These are phyloP conservation scores for Trialeurodes vaporariorum DNA, from an alignment of 1,140 invertebrate species.

Conservation along the genomic window DNA sequence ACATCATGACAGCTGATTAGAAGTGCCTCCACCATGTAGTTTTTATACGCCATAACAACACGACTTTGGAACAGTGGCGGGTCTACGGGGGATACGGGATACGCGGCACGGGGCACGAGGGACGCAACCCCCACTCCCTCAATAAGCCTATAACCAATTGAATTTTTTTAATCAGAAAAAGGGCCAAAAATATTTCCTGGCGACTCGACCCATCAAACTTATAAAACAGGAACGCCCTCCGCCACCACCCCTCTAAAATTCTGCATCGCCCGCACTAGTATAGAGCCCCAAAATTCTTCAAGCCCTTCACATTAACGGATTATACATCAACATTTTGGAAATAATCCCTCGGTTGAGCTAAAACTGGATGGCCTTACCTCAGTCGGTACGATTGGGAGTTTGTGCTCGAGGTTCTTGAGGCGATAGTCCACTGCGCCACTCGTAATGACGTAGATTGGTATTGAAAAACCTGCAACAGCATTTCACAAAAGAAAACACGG, in stretches of 20 bases:
- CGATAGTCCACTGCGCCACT: slow-evolving; percentile 70
- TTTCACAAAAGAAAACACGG: slow-evolving; percentile 17
- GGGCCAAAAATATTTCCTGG: not conserved
- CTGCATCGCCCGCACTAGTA: not conserved
- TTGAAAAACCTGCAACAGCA: slow-evolving; percentile 53
- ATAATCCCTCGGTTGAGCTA: not conserved
- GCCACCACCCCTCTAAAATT: not conserved
- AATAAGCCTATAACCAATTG: no score
- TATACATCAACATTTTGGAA: not conserved
- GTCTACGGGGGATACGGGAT: no score
- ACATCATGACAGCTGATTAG: no score
- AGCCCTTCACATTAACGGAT: not conserved
- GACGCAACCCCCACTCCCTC: no score
- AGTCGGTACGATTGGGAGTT: slow-evolving; percentile 76
- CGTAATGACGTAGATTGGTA: slow-evolving; percentile 78
- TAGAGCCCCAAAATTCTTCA: not conserved
- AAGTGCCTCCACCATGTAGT: no score
- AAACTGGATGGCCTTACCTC: slow-evolving; percentile 47
- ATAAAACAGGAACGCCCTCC: not conserved
- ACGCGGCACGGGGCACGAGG: no score
- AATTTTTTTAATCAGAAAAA: no score
- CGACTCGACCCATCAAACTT: not conserved
- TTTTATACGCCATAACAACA: no score
- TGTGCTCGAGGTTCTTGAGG: slow-evolving; percentile 80
- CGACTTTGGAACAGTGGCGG: no score